Percentiles rank a stretch among this genome's conserved stretches.
Evolutionary conservation across 2,113 vertebrate genomes (phyloP).

Genomic region (Steatornis caripensis): DNA sequence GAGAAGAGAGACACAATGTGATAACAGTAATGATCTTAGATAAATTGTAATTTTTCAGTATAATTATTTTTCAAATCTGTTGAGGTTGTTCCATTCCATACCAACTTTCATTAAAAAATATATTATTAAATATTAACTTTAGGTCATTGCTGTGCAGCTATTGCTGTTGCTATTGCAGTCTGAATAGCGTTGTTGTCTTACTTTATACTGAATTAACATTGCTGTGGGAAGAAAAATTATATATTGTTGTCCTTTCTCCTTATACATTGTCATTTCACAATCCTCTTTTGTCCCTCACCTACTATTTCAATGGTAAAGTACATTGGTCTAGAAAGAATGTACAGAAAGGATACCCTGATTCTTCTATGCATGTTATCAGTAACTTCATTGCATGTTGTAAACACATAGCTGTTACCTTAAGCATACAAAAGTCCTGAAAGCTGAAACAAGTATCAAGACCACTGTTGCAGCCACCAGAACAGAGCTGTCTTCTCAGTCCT

Average conservation of each 20-base stretch:
- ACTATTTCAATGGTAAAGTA: neutral
- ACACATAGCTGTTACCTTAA: neutral
- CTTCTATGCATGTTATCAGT: neutral
- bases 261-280: neutral
- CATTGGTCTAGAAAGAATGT: neutral
- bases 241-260: neutral
- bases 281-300: neutral
- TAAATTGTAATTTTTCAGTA: neutral
- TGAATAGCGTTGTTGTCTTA: neutral
- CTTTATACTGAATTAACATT: neutral
- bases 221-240: neutral
- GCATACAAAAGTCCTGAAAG: neutral
- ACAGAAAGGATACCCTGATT: neutral
- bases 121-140: neutral
- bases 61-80: neutral
- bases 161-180: neutral
- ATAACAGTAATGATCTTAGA: neutral
- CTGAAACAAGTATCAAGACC: neutral
- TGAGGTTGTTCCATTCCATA: neutral
- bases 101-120: neutral
- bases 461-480: neutral
- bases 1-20: neutral
- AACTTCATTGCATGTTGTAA: neutral
- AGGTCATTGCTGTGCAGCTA: neutral
- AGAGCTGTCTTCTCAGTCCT: neutral